A percentile compares a stretch with the other conserved stretches of the same genome.
Evolutionary conservation across 2,113 vertebrate species (phyloP).

Genomic region (Strigops habroptila): DNA sequence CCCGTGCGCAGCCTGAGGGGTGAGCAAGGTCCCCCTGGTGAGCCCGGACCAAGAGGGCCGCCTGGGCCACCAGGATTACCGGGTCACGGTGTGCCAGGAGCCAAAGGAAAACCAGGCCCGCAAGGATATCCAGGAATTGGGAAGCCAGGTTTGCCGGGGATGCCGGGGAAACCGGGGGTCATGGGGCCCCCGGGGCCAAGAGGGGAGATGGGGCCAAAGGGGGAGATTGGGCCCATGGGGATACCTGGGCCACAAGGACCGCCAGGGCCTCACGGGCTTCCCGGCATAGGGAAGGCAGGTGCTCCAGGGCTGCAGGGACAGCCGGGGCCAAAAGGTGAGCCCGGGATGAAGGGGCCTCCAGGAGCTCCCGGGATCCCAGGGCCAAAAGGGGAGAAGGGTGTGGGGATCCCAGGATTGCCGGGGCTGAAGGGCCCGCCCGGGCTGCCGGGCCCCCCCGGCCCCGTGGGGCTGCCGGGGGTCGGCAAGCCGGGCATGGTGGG

Average conservation of each 20-base stretch:
- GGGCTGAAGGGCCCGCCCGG: constrained; percentile 90
- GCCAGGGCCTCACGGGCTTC: constrained; percentile 87
- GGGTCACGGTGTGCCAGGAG: constrained; percentile 82
- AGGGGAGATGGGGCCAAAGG: constrained; percentile 88
- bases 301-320: constrained; percentile 88
- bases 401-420: constrained; percentile 86
- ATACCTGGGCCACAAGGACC: constrained; percentile 85
- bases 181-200: constrained; percentile 84
- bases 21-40: constrained; percentile 85
- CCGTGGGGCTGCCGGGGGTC: constrained; percentile 86
- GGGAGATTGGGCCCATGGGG: constrained; percentile 84
- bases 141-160: constrained; percentile 90
- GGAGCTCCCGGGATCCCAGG: constrained; percentile 89
- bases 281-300: constrained; percentile 90
- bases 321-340: constrained; percentile 87
- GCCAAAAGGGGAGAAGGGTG: constrained; percentile 92
- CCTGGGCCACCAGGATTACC: constrained; percentile 86
- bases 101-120: constrained; percentile 84
- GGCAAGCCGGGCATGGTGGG: constrained; percentile 91
- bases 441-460: constrained; percentile 82
- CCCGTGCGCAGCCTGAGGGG: constrained; percentile 79
- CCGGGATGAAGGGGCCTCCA: constrained; percentile 89
- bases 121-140: constrained; percentile 88
- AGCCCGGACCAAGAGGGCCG: constrained; percentile 85
- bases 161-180: constrained; percentile 87